Evolutionary conservation across 1,140 invertebrate species (phyloP), one percentile per base, ranked within the genome.

Genomic region (Drosophila repletoides): DNA sequence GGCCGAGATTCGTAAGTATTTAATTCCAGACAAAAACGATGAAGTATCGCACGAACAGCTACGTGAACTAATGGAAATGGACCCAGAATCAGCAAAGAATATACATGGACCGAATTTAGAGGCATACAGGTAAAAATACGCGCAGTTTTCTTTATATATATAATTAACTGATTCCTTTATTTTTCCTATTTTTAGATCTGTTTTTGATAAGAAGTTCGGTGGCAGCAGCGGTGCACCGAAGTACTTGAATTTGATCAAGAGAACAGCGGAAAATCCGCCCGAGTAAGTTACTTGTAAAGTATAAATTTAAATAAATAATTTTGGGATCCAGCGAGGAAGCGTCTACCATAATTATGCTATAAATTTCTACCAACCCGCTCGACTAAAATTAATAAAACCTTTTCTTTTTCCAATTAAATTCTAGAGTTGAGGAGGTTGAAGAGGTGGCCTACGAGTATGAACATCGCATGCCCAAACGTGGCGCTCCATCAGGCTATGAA

Each of bases 1-100:
- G 10, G 93, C 94, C 10, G 96, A 97, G 92, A 92, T 97, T 10
- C 92, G 94, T 72, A 93, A 94, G 76, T 95, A 94, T 90, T 88
- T 95, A 66, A 94, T 95, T 61, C 94, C 94, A 70, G 94, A 94
- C 90, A 92, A 92, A 91, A 87, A 89, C 43, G 89, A 89, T 17
- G 84, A 88, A 34, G 86, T 89, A 19, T 86, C 88, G 0, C 88
- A 89, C n/a, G 88, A 89, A 36, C 88, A 89, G 55, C 46, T 89
- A 26, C 80, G 88, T 0, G 88, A 89, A 15, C 43, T 89, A 2
- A 89, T 89, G 84, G 80, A 88, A 89, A 88, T 88, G 65, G 84
- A 89, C 67, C 88, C 88, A 0, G 76, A 89, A 46, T 76, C 74
- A 10, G 76, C 76, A 22, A 89, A 89, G 28, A 76, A 55, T 26